Percentiles rank a stretch among this genome's conserved stretches.
Evolutionary conservation across 35 echinoderm and acorn worm species (phyloP).

Genomic region (Heliocidaris erythrogramma): DNA sequence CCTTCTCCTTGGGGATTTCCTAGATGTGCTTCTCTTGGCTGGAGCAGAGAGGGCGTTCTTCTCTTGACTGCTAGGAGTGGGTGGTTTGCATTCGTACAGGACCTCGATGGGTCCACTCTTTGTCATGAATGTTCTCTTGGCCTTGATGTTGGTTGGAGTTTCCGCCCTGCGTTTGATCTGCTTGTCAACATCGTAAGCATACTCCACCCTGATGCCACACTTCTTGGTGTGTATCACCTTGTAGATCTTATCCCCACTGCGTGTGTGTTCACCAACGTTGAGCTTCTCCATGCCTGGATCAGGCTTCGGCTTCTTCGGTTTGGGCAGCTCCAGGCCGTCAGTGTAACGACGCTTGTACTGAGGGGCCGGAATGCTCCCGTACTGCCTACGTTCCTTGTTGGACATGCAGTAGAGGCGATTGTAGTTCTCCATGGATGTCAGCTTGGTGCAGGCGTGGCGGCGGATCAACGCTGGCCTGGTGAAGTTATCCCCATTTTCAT

Average conservation of each 20-base stretch:
- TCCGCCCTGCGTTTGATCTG: not conserved
- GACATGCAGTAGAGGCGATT: conserved; percentile 49
- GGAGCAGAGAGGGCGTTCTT: not conserved
- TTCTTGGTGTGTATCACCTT: conserved; percentile 41
- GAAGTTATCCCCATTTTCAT: conserved; percentile 53
- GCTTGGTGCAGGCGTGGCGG: conserved; percentile 56
- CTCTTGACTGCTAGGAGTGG: not conserved
- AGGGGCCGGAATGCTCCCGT: not conserved
- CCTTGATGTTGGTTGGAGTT: conserved; percentile 4
- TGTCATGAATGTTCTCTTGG: conserved; percentile 32
- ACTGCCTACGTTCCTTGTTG: conserved; percentile 40
- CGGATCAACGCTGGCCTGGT: conserved; percentile 49
- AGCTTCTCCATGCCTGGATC: not conserved
- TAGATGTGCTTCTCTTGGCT: not conserved
- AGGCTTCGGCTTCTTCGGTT: not conserved
- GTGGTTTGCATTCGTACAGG: conserved; percentile 30
- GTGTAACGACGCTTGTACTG: conserved; percentile 27
- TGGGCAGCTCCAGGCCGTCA: conserved; percentile 16
- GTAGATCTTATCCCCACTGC: not conserved
- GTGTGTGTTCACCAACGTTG: not conserved
- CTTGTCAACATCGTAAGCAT: not conserved
- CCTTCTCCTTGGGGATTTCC: not conserved
- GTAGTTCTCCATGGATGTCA: conserved; percentile 67
- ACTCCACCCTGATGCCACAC: conserved; percentile 24
- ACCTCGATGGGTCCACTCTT: conserved; percentile 30